phyloP scores from a whole-genome alignment of 2,888 invertebrate genomes.

The Himalopsyche kuldschensis region DNA sequence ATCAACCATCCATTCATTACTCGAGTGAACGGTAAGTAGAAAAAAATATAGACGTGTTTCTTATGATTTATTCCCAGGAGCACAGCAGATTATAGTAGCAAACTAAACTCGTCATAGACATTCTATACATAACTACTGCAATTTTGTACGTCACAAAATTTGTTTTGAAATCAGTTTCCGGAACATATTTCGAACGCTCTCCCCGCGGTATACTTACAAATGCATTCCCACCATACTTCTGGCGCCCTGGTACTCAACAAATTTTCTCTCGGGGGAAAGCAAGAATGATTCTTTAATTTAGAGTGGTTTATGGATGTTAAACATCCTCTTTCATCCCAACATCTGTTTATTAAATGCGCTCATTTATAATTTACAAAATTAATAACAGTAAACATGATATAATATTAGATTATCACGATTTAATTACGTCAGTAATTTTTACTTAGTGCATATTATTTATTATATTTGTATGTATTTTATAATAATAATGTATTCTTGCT shows the following conservation, averaged over 20 bases:
- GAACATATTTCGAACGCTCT: neutral
- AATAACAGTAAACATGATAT: no score
- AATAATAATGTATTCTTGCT: no score
- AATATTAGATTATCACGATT: no score
- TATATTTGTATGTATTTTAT: no score
- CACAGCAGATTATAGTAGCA: neutral
- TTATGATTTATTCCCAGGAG: conserved; percentile 12
- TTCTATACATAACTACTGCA: neutral
- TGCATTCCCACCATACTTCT: neutral
- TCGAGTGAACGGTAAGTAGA: conserved; percentile 6
- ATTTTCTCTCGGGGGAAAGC: neutral
- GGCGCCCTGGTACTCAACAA: neutral
- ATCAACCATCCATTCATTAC: neutral
- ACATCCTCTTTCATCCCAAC: neutral
- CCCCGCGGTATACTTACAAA: neutral
- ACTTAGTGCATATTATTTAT: no score
- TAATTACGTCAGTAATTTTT: no score
- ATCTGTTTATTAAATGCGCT: neutral
- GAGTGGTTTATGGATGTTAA: neutral
- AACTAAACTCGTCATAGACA: neutral
- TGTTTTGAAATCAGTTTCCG: conserved; percentile 21
- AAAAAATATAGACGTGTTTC: neutral
- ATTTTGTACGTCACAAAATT: conserved; percentile 6
- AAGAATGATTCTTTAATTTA: neutral
- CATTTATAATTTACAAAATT: no score